Evolutionary conservation across 2,113 vertebrate species (phyloP), one percentile per base, ranked within the genome.

Genomic region (Cephalopholis sonnerati): DNA sequence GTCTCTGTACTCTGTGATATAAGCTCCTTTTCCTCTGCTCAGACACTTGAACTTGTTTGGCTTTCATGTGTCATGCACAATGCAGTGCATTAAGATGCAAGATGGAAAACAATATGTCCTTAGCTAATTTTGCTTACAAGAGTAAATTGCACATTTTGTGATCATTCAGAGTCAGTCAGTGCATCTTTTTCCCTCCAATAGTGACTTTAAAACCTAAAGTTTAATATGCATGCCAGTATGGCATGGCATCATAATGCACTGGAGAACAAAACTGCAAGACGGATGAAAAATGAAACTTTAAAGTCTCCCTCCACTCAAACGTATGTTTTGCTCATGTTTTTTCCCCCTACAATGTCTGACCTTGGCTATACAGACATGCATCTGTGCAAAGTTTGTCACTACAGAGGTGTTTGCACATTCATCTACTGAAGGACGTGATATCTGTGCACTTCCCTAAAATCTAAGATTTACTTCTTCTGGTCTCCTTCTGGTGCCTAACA

Each of bases 1-100:
- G 4, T 83, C 74, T 61, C 24, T 84, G 81, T 75, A 44, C 59
- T 25, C 46, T 65, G 67, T 41, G 39, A 72, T 81, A 5, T 15
- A 20, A 64, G 9, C 10, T n/a, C 36, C 22, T 7, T 50, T 51
- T 80, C 29, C n/a, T 84, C 17, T 57, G 41, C 41, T 48, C 10
- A 68, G 20, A 57, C 7, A 17, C 3, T 3, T 50, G 41, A 8
- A 7, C 32, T 36, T 36, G 32, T 36, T 7, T 36, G 32, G 4
- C 32, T 7, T 36, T 36, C 7, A 36, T 44, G 41, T 64, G 48
- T 57, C 27, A 20, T 68, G 65, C 68, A 55, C 17, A 25, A 12
- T 63, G 59, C 46, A 32, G 11, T 44, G 58, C 76, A 66, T 65
- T 41, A 29, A 41, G 46, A 51, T 63, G 72, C 67, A 64, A 15